These are phyloP conservation scores for Idris sp. DNA, from an alignment of 1,140 invertebrate species.

Conservation along the genomic window DNA sequence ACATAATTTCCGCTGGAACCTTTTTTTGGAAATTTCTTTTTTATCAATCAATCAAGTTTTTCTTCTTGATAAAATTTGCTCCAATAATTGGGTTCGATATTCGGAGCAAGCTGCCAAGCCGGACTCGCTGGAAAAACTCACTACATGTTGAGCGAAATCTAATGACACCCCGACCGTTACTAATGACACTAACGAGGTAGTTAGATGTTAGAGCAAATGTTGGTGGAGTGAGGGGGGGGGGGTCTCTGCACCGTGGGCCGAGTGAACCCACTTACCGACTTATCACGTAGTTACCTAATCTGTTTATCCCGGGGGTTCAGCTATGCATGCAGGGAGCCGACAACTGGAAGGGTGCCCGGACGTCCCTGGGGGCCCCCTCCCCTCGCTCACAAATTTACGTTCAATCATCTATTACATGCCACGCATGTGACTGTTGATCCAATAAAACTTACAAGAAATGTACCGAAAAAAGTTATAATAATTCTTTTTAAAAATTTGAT, in stretches of 20 bases:
- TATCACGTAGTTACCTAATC: slow-evolving; percentile 80
- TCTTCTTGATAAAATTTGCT: slow-evolving; percentile 49
- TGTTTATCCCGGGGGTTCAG: slow-evolving; percentile 74
- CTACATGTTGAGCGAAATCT: slow-evolving; percentile 76
- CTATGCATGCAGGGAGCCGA: slow-evolving; percentile 56
- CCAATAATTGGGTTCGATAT: slow-evolving; percentile 57
- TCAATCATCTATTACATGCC: slow-evolving; percentile 68
- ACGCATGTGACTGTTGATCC: too few relatives aligned
- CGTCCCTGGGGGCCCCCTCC: slow-evolving; percentile 70
- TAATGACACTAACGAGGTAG: slow-evolving; percentile 79
- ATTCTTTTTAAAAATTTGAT: too few relatives aligned
- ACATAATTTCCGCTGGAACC: too few relatives aligned
- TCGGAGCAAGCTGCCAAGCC: slow-evolving; percentile 60
- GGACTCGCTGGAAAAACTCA: slow-evolving; percentile 72
- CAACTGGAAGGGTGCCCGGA: slow-evolving; percentile 70
- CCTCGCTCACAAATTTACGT: slow-evolving; percentile 61
- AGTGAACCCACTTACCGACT: slow-evolving; percentile 79
- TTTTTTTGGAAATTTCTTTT: too few relatives aligned
- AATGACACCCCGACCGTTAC: slow-evolving; percentile 78
- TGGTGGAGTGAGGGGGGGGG: slow-evolving; percentile 57
- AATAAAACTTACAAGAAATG: too few relatives aligned
- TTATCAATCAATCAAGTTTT: too few relatives aligned
- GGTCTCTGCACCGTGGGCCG: slow-evolving; percentile 70
- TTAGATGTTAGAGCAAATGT: slow-evolving; percentile 76
- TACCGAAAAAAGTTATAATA: too few relatives aligned